phyloP scores from a whole-genome alignment of 1,140 invertebrate genomes.

The Melitaea cinxia region DNA sequence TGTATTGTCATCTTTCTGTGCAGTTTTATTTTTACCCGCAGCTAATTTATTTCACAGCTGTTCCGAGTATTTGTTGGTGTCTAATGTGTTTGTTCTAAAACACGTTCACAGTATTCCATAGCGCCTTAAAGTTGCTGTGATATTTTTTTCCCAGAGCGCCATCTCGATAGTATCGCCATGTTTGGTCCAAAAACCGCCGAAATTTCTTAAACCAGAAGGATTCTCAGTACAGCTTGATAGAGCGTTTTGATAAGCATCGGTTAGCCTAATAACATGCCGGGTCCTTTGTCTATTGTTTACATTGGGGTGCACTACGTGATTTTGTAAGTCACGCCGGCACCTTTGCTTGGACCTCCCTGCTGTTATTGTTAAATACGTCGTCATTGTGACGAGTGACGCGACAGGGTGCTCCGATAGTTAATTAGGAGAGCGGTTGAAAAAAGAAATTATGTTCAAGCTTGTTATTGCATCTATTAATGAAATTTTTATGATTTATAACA shows the following conservation, averaged over 20 bases:
- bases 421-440: constrained; percentile 28
- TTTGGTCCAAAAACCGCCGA: constrained; percentile 53
- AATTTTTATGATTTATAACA: background rate
- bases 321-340: constrained; percentile 71
- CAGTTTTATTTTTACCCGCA: too few relatives aligned
- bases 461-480: constrained; percentile 17
- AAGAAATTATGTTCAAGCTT: constrained; percentile 2
- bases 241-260: constrained; percentile 54
- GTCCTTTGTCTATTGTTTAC: constrained; percentile 76
- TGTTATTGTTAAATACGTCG: constrained; percentile 63
- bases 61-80: too few relatives aligned
- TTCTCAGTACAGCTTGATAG: constrained; percentile 54
- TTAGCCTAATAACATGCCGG: constrained; percentile 68
- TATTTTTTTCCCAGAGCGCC: background rate
- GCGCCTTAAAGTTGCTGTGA: background rate
- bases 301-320: constrained; percentile 71
- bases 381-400: constrained; percentile 46
- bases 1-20: too few relatives aligned
- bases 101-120: background rate
- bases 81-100: background rate
- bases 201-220: constrained; percentile 40
- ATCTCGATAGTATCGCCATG: constrained; percentile 33
- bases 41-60: too few relatives aligned
- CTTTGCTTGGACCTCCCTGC: constrained; percentile 72
- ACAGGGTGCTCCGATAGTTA: constrained; percentile 48